Percentiles rank a stretch among this genome's conserved stretches.
These are phyloP conservation scores for Formica selysi DNA, from an alignment of 1,140 invertebrate species.

Conservation along the genomic window DNA sequence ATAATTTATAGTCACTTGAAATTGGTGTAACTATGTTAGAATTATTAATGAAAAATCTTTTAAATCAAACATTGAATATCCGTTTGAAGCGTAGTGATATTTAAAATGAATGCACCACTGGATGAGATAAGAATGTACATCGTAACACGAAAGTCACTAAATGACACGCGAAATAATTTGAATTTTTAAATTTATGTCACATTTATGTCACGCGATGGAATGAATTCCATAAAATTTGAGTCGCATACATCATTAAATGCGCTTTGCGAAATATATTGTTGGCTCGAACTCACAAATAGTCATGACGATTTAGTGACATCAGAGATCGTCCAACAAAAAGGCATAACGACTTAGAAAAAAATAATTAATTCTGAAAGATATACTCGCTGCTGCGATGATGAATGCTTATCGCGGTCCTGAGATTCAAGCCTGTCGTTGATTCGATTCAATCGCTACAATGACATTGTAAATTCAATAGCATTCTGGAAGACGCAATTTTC, in stretches of 20 bases:
- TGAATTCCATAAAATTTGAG: neutral
- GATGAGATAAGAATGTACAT: neutral
- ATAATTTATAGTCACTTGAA: neutral
- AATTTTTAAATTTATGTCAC: no score
- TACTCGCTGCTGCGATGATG: neutral
- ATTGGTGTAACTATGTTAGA: neutral
- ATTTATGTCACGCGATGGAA: neutral
- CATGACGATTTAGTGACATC: neutral
- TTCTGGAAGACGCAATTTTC: constrained; percentile 61
- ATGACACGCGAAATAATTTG: neutral
- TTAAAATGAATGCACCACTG: neutral
- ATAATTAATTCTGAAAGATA: neutral
- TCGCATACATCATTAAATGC: neutral
- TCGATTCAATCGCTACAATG: constrained; percentile 62
- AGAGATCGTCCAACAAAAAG: neutral
- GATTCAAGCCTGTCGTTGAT: constrained; percentile 37
- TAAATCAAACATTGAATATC: neutral
- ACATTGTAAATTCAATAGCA: constrained; percentile 69
- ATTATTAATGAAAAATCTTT: neutral
- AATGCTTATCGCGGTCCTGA: constrained; percentile 29
- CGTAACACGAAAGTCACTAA: neutral
- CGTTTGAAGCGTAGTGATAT: neutral
- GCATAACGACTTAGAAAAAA: neutral
- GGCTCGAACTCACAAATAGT: neutral
- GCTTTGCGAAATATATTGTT: neutral